phyloP scores from a whole-genome alignment of 2,797 vertebrate species.

The Esox lucius region DNA sequence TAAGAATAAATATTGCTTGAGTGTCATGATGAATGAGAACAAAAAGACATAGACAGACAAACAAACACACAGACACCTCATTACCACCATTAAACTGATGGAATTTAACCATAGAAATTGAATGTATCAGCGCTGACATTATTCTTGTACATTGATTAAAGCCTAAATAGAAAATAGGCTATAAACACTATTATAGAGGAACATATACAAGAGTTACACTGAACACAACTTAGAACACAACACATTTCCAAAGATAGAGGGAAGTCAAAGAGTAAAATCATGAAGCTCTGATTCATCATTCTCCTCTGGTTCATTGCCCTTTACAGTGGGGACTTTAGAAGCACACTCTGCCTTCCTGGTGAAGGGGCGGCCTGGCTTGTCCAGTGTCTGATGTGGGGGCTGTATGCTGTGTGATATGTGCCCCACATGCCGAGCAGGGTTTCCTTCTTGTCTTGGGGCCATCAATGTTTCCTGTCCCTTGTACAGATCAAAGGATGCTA shows the following conservation, averaged over 20 bases:
- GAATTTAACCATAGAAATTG: neutral
- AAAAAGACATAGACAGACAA: neutral
- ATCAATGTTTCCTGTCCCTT: conserved; percentile 28
- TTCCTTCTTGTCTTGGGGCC: conserved; percentile 21
- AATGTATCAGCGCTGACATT: neutral
- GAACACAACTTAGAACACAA: neutral
- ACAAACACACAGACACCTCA: conserved; percentile 4
- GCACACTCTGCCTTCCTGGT: conserved; percentile 72
- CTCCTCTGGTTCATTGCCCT: conserved; percentile 80
- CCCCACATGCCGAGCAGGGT: conserved; percentile 37
- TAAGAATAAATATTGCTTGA: conserved; percentile 1
- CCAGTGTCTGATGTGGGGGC: conserved; percentile 25
- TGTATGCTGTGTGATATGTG: conserved; percentile 27
- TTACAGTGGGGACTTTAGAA: conserved; percentile 54
- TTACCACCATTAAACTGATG: neutral
- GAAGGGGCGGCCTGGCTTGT: conserved; percentile 36
- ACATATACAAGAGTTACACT: neutral
- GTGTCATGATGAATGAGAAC: conserved; percentile 4
- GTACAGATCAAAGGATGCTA: conserved; percentile 72
- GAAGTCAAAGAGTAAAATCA: neutral
- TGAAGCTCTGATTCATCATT: conserved; percentile 79
- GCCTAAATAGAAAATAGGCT: neutral
- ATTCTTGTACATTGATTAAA: neutral
- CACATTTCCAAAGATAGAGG: neutral
- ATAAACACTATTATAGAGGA: neutral